Conservation (phyloP, 2,113 vertebrate genomes). For the Anarrhichthys ocellatus region DNA sequence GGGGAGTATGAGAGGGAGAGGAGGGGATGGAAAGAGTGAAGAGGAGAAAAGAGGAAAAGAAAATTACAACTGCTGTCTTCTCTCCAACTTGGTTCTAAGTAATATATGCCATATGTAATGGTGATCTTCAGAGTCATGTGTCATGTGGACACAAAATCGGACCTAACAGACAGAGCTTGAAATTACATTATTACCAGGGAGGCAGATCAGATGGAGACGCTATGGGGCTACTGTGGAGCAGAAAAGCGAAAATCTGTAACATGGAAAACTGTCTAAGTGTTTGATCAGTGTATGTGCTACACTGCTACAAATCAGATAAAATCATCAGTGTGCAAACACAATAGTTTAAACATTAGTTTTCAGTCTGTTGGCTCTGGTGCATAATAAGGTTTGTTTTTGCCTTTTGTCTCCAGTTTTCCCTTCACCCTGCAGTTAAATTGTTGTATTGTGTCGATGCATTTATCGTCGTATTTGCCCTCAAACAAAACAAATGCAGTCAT, state of each 20-base stretch:
- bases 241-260: not conserved
- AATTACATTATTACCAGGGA: slow-evolving; percentile 17
- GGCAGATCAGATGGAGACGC: not conserved
- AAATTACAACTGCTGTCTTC: not conserved
- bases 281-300: not conserved
- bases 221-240: not conserved
- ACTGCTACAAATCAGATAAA: not conserved
- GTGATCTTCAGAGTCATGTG: slow-evolving; percentile 21
- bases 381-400: not conserved
- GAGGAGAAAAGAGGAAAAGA: not conserved
- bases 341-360: not conserved
- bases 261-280: not conserved
- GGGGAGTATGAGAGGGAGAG: not conserved
- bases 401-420: not conserved
- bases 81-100: not conserved
- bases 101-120: slow-evolving; percentile 1
- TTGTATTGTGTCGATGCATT: not conserved
- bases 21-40: not conserved
- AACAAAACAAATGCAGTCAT: not conserved
- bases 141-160: slow-evolving; percentile 32
- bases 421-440: not conserved
- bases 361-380: not conserved
- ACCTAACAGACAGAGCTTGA: slow-evolving; percentile 21
- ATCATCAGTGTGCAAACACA: not conserved
- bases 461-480: not conserved